Evolutionary conservation across 1,140 invertebrate genomes (phyloP), one percentile per base, ranked within the genome.

Genomic region (Araneus ventricosus): DNA sequence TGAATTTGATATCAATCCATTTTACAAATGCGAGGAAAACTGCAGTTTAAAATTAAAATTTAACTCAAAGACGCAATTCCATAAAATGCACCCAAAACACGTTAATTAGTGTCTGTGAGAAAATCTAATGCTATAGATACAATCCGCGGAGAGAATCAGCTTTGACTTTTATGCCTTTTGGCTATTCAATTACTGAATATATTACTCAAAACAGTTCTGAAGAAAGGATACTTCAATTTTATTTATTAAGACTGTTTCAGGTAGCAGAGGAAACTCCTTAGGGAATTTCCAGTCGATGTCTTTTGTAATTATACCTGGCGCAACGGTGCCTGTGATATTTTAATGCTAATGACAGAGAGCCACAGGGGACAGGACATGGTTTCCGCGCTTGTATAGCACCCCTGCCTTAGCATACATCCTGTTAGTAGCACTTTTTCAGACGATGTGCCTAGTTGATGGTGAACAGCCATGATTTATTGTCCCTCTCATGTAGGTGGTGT

Each of bases 301-400:
- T 84, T 84, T 30, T 75, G 22, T 75, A 84, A 57, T 84, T 84
- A 84, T 52, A 84, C n/a, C 39, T 84, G 45, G 8, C 24, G 45
- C 80, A 84, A 84, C n/a, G 41, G 22, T 84, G 39, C n/a, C 41
- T 52, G 39, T 14, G 39, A 84, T 84, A 84, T 84, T 84, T 84
- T 52, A 52, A 84, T n/a, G 80, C 41, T 52, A 52, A 52, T 24
- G 41, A 84, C 41, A 84, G 27, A 27, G 24, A 45, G 27, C 39
- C n/a, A 17, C 80, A 57, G 37, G 80, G 59, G 85, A 30, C 85
- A 87, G 85, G 27, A 37, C 85, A 87, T 84, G 80, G 24, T 87
- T 61, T 87, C 59, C 57, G 27, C 52, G 20, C 20, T 39, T 24
- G 37, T 86, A 87, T 61, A 37, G 34, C 85, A 87, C 85, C 85